These are phyloP conservation scores for Argynnis bischoffii DNA, from an alignment of 2,888 invertebrate genomes.

Conservation along the genomic window DNA sequence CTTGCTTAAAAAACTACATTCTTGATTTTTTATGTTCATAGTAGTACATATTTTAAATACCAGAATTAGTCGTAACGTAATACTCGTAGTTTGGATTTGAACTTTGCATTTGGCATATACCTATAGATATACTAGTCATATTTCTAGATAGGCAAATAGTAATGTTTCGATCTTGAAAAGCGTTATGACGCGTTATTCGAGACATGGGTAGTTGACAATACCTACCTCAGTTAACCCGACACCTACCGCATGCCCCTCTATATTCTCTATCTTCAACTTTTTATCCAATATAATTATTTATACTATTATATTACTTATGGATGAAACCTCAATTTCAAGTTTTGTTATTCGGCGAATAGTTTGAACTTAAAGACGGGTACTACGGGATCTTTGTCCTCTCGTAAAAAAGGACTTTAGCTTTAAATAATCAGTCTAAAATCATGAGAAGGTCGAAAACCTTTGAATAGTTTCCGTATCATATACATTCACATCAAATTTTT, in stretches of 20 bases:
- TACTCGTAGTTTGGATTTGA: conserved; percentile 1
- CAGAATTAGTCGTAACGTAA: background rate
- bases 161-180: too few species aligned
- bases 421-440: conserved; percentile 39
- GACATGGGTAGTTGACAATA: too few species aligned
- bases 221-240: too few species aligned
- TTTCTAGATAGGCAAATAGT: too few species aligned
- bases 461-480: conserved; percentile 44
- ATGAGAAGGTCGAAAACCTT: conserved; percentile 44
- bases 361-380: background rate
- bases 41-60: background rate
- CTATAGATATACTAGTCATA: too few species aligned
- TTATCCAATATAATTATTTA: too few species aligned
- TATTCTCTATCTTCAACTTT: too few species aligned
- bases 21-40: background rate
- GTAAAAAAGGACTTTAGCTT: conserved; percentile 30
- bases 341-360: background rate
- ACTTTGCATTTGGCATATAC: background rate
- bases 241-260: too few species aligned
- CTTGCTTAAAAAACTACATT: background rate
- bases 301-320: too few species aligned
- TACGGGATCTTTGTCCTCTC: conserved; percentile 35
- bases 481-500: conserved; percentile 32
- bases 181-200: too few species aligned
- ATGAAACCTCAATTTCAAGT: too few species aligned